Base-by-base conservation (phyloP, 1,140 invertebrate genomes). In the Drosophila littoralis region DNA sequence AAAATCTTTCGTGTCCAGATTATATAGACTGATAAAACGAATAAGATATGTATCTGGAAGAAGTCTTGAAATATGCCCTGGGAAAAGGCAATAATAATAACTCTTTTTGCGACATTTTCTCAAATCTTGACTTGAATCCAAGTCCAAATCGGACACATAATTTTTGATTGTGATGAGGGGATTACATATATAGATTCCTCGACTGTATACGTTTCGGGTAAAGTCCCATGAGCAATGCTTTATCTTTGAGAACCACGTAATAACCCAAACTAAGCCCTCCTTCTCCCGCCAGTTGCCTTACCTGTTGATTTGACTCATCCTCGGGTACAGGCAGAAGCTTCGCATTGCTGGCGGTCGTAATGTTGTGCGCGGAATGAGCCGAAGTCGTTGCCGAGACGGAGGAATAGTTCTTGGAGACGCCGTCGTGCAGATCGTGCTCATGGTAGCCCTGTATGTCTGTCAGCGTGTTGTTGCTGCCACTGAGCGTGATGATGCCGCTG, bases 271-370 rank as follows among this genome's bases (percentile, higher is more conserved):
- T 6, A 0, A 4, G 1, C 9, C 46, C 17, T 17, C 12, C 12
- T 1, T 10, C 13, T 8, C 0, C 46, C 46, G 22, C 22, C 7
- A 12, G 1, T 32, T 48, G 35, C 70, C 90, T 91, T 54, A 92
- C 91, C 91, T 92, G 91, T 45, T 91, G 70, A 70, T 92, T 92
- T 54, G 84, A 70, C 54, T 92, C 91, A 74, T 92, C 91, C 55
- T 91, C 90, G 4, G 61, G 59, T 7, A 78, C 59, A 8, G 88
- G 79, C 67, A 92, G 54, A 22, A 91, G 55, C 54, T 91, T 91
- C 13, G 85, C 88, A 75, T 90, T 92, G 61, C 90, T 91, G 50
- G 84, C 90, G 52, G 85, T 92, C n/a, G 90, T 82, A 15, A 92
- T 77, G 36, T 85, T 90, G 55, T 91, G 91, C 8, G 79, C 57